Evolutionary conservation across 2,113 vertebrate species (phyloP).

Genomic region (Rhea pennata): DNA sequence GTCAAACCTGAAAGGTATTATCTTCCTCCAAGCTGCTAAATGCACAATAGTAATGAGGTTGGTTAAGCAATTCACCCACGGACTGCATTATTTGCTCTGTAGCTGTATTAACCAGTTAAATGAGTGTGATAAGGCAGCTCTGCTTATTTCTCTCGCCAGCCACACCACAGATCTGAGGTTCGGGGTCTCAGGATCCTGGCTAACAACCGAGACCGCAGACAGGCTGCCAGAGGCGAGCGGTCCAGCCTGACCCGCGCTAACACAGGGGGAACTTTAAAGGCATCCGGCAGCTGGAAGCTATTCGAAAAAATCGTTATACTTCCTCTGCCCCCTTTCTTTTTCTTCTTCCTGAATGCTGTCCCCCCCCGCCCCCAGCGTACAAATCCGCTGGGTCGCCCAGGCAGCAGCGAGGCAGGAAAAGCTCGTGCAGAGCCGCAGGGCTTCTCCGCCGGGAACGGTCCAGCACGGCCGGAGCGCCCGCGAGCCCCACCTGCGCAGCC

Average conservation of each 20-base stretch:
- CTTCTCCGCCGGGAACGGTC: background rate
- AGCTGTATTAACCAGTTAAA: slow-evolving; percentile 62
- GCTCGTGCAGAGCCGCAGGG: background rate
- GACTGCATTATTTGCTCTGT: slow-evolving; percentile 53
- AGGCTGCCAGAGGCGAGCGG: background rate
- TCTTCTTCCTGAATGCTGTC: background rate
- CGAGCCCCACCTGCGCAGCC: no score
- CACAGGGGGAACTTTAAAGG: background rate
- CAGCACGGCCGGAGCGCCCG: background rate
- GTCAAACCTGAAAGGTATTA: slow-evolving; percentile 81
- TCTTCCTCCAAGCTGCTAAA: slow-evolving; percentile 76
- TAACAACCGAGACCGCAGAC: background rate
- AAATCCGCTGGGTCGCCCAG: accelerated
- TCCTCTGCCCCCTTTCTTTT: slow-evolving; percentile 37
- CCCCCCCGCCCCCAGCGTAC: background rate
- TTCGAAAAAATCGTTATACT: slow-evolving; percentile 24
- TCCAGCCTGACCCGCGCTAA: background rate
- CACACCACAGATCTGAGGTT: background rate
- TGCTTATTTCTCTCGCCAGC: slow-evolving; percentile 16
- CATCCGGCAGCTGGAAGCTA: background rate
- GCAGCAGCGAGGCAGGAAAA: background rate
- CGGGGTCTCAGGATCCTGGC: background rate
- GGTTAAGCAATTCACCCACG: slow-evolving; percentile 73
- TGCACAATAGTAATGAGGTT: slow-evolving; percentile 77
- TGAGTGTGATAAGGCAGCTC: slow-evolving; percentile 32